These are phyloP conservation scores for Cacatua alba DNA, from an alignment of 2,113 vertebrate genomes.

Conservation along the genomic window DNA sequence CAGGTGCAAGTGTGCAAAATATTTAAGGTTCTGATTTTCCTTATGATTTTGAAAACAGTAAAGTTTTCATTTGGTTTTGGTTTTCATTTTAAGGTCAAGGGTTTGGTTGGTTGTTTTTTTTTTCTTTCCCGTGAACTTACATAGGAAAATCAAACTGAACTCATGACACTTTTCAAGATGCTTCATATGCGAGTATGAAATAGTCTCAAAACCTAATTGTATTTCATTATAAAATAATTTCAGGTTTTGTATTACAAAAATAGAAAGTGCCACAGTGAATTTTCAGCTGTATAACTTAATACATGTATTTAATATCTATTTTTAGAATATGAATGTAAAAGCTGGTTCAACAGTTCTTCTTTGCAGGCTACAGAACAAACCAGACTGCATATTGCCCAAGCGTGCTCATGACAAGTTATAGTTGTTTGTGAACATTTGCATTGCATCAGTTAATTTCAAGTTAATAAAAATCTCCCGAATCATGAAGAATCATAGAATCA, in stretches of 20 bases:
- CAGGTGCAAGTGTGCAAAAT: not conserved
- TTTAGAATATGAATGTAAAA: not conserved
- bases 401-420: not conserved
- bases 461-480: not conserved
- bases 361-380: not conserved
- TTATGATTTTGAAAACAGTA: not conserved
- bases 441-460: not conserved
- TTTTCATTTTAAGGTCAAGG: not conserved
- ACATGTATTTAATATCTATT: not conserved
- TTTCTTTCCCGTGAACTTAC: not conserved
- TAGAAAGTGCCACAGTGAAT: not conserved
- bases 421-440: not conserved
- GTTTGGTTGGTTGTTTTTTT: not conserved
- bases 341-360: not conserved
- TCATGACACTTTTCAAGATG: not conserved
- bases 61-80: not conserved
- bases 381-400: not conserved
- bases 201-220: not conserved
- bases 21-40: not conserved
- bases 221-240: not conserved
- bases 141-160: not conserved
- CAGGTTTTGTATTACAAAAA: not conserved
- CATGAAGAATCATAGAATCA: not conserved
- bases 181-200: not conserved
- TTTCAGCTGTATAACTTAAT: not conserved